phyloP scores from a whole-genome alignment of 1,140 invertebrate species.

The Bradynema listronoti region DNA sequence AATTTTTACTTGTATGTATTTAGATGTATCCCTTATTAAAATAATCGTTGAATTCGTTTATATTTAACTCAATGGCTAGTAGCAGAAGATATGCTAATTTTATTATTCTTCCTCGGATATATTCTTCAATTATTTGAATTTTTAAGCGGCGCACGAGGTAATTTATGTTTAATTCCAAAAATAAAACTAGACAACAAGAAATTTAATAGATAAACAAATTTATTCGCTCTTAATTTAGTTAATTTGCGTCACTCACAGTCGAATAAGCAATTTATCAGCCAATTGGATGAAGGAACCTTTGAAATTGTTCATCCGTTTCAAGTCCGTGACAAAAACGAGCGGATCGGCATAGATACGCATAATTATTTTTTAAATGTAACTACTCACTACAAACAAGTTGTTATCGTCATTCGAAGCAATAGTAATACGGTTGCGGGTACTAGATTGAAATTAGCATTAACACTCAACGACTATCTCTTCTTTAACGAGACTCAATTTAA shows the following conservation, averaged over 20 bases:
- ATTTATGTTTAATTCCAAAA: too few species aligned
- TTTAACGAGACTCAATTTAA: conserved; percentile 50
- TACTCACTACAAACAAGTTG: conserved; percentile 51
- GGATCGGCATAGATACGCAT: conserved; percentile 56
- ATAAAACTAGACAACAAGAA: too few species aligned
- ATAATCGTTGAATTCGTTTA: too few species aligned
- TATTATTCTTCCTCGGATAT: too few species aligned
- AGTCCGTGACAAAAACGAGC: conserved; percentile 56
- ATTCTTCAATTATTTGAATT: too few species aligned
- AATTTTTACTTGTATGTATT: too few species aligned
- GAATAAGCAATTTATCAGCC: conserved; percentile 54
- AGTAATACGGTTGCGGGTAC: conserved; percentile 17
- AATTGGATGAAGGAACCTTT: conserved; percentile 51
- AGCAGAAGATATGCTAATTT: too few species aligned
- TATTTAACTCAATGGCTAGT: too few species aligned
- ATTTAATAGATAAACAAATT: too few species aligned
- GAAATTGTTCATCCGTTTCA: conserved; percentile 57
- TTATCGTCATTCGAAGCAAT: conserved; percentile 47
- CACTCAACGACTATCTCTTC: conserved; percentile 50
- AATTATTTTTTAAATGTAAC: conserved; percentile 55
- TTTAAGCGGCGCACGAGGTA: too few species aligned
- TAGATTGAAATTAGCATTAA: conserved; percentile 47
- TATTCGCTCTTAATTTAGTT: too few species aligned
- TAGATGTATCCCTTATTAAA: too few species aligned
- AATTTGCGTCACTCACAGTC: conserved; percentile 47